Evolutionary conservation across 2,113 vertebrate genomes (phyloP).

Genomic region (Lagopus muta): DNA sequence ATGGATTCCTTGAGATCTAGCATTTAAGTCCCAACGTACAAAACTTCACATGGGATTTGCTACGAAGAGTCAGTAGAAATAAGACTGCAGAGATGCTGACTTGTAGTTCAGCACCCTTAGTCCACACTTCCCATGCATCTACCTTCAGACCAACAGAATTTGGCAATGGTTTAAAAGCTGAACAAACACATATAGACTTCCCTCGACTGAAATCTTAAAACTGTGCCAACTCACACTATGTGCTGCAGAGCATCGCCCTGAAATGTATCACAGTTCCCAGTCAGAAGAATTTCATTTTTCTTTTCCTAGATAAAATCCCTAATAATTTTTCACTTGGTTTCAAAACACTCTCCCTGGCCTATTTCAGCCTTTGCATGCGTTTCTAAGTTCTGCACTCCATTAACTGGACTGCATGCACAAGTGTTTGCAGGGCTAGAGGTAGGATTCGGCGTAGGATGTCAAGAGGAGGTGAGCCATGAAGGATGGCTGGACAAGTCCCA

Average conservation of each 20-base stretch:
- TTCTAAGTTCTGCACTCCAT: neutral
- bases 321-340: neutral
- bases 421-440: neutral
- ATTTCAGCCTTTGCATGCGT: neutral
- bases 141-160: neutral
- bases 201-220: neutral
- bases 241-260: neutral
- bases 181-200: neutral
- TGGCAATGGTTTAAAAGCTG: neutral
- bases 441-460: neutral
- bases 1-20: neutral
- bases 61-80: neutral
- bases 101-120: neutral
- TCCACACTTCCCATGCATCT: neutral
- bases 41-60: neutral
- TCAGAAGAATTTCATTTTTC: neutral
- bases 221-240: neutral
- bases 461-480: constrained; percentile 20
- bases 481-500: neutral
- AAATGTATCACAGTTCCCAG: neutral
- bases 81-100: neutral
- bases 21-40: neutral
- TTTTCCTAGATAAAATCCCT: neutral
- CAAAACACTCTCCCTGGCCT: rapidly evolving
- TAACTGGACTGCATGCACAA: neutral